Evolutionary conservation across 2,797 vertebrate species (phyloP).

Genomic region (Melopsittacus undulatus): DNA sequence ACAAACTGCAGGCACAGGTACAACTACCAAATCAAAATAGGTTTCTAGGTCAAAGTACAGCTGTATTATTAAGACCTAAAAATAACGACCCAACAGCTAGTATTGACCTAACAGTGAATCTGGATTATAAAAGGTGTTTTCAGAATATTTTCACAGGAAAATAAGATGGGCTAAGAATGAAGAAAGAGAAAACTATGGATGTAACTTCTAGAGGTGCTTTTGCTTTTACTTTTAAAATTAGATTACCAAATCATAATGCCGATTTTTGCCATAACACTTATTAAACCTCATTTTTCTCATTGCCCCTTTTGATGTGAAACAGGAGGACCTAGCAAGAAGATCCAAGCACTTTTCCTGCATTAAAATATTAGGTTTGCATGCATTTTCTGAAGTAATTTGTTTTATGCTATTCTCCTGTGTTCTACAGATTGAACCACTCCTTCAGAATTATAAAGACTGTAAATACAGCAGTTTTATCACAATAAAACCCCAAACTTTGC

Average conservation of each 20-base stretch:
- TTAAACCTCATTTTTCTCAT: background rate
- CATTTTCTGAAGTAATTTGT: background rate
- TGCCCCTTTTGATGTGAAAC: background rate
- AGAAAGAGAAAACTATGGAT: background rate
- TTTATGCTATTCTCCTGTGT: background rate
- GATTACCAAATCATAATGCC: background rate
- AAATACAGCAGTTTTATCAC: background rate
- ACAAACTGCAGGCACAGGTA: background rate
- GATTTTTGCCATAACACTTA: background rate
- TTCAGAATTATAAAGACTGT: background rate
- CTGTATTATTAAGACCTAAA: background rate
- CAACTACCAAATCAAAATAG: background rate
- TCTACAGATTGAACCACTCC: background rate
- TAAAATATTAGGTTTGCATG: background rate
- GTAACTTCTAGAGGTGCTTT: background rate
- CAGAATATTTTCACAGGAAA: background rate
- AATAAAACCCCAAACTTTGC: background rate
- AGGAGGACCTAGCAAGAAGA: background rate
- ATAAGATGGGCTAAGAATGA: background rate
- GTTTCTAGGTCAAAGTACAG: slow-evolving; percentile 39
- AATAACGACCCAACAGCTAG: background rate
- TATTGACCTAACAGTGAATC: background rate
- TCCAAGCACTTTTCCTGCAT: background rate
- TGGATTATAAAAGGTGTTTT: background rate
- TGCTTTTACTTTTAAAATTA: background rate